Evolutionary conservation across 2,797 vertebrate genomes (phyloP).

Genomic region (Amblyopsis hoosieri): DNA sequence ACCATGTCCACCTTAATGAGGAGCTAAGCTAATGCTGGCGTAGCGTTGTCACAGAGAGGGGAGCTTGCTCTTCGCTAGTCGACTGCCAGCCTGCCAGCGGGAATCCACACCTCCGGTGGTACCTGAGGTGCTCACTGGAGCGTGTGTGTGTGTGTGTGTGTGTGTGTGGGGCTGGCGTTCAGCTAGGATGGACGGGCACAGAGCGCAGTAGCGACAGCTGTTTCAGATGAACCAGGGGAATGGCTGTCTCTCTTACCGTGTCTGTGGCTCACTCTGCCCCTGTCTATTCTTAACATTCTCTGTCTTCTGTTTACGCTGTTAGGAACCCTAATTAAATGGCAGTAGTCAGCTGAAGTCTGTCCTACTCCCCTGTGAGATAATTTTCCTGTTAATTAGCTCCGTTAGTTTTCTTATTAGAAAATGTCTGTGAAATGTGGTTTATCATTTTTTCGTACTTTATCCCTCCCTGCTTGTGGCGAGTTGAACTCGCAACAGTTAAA

Average conservation of each 20-base stretch:
- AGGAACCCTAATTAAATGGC: constrained; percentile 21
- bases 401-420: constrained; percentile 11
- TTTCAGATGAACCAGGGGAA: constrained; percentile 67
- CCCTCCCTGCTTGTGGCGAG: not conserved
- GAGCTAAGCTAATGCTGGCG: constrained; percentile 22
- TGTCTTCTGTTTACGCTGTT: constrained; percentile 27
- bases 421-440: not conserved
- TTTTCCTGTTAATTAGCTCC: constrained; percentile 17
- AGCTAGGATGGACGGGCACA: constrained; percentile 71
- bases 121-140: constrained; percentile 56
- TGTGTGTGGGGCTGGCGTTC: constrained; percentile 30
- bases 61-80: constrained; percentile 42
- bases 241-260: constrained; percentile 22
- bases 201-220: constrained; percentile 76
- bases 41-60: constrained; percentile 16
- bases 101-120: constrained; percentile 52
- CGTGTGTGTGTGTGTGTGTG: constrained; percentile 31
- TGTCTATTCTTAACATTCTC: constrained; percentile 11
- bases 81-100: constrained; percentile 55
- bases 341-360: constrained; percentile 28
- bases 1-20: constrained; percentile 28
- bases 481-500: no score
- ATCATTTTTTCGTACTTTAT: not conserved
- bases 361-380: constrained; percentile 14
- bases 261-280: constrained; percentile 3